phyloP scores from a whole-genome alignment of 2,888 invertebrate species.

The Idaea aversata region DNA sequence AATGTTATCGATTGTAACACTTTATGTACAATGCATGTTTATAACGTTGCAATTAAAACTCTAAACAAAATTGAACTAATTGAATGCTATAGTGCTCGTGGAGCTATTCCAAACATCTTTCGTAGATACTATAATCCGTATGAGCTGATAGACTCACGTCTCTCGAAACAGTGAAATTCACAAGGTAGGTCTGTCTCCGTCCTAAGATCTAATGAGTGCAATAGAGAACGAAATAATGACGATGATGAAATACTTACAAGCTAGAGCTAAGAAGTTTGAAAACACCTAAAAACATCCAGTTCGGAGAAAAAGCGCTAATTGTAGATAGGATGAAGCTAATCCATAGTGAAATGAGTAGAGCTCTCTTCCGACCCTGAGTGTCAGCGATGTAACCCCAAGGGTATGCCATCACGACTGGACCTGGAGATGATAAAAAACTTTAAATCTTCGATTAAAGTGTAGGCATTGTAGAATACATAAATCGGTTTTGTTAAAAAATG shows the following conservation, averaged over 20 bases:
- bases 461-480: no score
- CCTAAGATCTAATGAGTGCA: neutral
- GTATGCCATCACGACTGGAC: slow-evolving; percentile 48
- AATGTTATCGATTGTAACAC: neutral
- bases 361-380: slow-evolving; percentile 42
- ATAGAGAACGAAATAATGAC: neutral
- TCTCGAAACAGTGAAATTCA: no score
- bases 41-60: neutral
- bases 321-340: slow-evolving; percentile 36
- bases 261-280: slow-evolving; percentile 42
- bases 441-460: neutral
- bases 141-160: no score
- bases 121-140: no score
- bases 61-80: neutral
- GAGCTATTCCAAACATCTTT: no score
- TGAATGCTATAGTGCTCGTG: neutral
- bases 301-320: slow-evolving; percentile 44
- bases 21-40: neutral
- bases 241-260: slow-evolving; percentile 40
- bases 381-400: slow-evolving; percentile 55
- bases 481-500: no score
- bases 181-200: no score
- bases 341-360: slow-evolving; percentile 37
- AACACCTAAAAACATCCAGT: slow-evolving; percentile 45
- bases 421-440: slow-evolving; percentile 27